These are phyloP conservation scores for Peromyscus californicus DNA, from an alignment of 2,113 vertebrate genomes.

Conservation along the genomic window DNA sequence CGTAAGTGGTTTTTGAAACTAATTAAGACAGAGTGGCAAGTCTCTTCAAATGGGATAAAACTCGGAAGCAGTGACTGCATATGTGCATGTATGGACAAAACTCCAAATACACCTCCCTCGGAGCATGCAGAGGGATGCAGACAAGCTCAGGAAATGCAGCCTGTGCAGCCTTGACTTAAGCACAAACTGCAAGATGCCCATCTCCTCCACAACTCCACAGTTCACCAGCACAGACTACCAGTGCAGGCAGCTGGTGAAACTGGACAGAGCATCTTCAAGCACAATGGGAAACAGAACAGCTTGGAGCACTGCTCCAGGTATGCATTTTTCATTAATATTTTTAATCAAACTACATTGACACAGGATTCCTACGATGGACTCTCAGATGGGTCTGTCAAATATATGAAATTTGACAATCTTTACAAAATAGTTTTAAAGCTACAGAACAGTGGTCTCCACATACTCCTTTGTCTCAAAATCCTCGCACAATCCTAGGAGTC, in stretches of 20 bases:
- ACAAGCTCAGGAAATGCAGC: not conserved
- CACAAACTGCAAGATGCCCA: too few species aligned
- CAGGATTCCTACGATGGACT: constrained; percentile 74
- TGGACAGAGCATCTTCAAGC: not conserved
- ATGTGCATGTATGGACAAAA: not conserved
- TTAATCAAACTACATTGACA: constrained; percentile 65
- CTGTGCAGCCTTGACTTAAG: not conserved
- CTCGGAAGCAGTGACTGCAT: not conserved
- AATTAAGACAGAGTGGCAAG: not conserved
- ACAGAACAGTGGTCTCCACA: not conserved
- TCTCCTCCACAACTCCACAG: not conserved
- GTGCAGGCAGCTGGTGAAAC: not conserved
- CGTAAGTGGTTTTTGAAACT: not conserved
- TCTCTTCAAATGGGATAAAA: not conserved
- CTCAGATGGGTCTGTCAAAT: constrained; percentile 72
- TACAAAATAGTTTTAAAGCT: constrained; percentile 24
- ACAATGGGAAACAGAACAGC: constrained; percentile 20
- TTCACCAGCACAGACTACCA: not conserved
- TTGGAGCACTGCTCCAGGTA: constrained; percentile 20
- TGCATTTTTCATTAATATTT: constrained; percentile 51
- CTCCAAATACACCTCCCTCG: not conserved
- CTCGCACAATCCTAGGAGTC: not conserved
- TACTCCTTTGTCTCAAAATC: not conserved
- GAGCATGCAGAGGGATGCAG: not conserved
- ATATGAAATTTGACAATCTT: constrained; percentile 31